Base-by-base conservation (phyloP, 2,888 invertebrate genomes). In the Agrochola macilenta region DNA sequence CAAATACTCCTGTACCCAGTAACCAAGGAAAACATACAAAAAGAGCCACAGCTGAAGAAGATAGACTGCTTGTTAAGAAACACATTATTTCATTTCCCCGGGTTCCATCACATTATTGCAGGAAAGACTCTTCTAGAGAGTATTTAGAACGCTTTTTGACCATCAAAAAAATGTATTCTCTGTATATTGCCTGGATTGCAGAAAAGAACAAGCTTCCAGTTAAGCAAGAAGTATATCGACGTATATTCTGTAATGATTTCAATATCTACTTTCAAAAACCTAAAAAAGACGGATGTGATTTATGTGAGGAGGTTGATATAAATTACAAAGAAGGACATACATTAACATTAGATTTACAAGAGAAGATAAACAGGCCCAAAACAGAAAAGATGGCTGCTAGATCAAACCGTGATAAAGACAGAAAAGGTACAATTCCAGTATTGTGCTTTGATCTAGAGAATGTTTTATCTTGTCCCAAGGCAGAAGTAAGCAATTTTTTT, bases 401-500 rank as follows among this genome's bases (percentile, higher is more conserved):
- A 43, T 54, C 35, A 39, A 74, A 46, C 58, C 66, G 74, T 78
- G 64, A 72, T 57, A 46, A 71, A 71, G 58, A 68, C 72, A 78
- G 74, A 46, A 65, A 78, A 78, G 43, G 78, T 60, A 54, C 60
- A n/a, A 69, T 74, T 78, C 78, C 78, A 72, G 64, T 68, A 77
- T 71, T 65, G 78, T 84, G 60, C 52, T 82, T 82, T 75, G 85
- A 84, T 74, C 60, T 86, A 52, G 74, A 87, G 71, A 89, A 88
- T 80, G 87, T 89, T 72, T 75, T 89, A 63, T 69, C 81, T 30
- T 88, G 86, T 74, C 87, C 87, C 54, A 83, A 43, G 43, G 43
- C 43, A 43, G 43, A 43, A 43, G 43, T 43, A 43, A 43, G 43
- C 43, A 43, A 43, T 43, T 43, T 43, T 43, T 43, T 43, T 43